Base-by-base conservation (phyloP, 2,888 invertebrate genomes). In the Oegoconia quadripuncta region DNA sequence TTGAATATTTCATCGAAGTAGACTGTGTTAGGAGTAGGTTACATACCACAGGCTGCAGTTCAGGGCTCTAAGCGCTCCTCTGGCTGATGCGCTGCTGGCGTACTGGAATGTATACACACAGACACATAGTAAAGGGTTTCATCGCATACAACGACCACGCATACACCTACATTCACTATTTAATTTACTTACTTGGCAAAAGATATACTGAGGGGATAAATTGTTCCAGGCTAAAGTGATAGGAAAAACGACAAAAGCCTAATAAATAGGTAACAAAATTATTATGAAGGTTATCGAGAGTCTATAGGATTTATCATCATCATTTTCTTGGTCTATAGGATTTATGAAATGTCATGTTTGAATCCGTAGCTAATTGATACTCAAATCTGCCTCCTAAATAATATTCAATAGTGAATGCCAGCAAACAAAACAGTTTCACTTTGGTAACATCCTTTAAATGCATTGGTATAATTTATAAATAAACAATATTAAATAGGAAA, bases 81-180 rank as follows among this genome's bases (percentile, higher is more conserved):
- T 94, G 93, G 91, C 92, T 95, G 90, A 94, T 92, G 89, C 95
- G 94, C 90, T 93, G 92, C 90, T 94, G 94, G 91, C 95, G 95
- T 94, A 95, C 95, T 95, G 95, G 90, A 93, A 92, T 74, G 55
- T 72, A 83, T 61, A 73, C 79, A 82, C 74, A 74, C 67, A 16
- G 64, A 70, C 64, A 75, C 59, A 59, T 66, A 64, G 68, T 74
- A 73, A 69, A 71, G 66, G 69, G 55, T 57, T 59, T n/a, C n/a
- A n/a, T n/a, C n/a, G n/a, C 63, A 60, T 62, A 77, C 66, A 71
- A 55, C 63, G 50, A 16, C 7, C 7, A 7, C 18, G 15, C 13
- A 20, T 27, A 61, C 40, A 41, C 37, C 39, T 37, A 37, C 25
- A 40, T 34, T 31, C 23, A 32, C 34, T 22, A 8, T 14, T 11